Percentiles rank a stretch among this genome's conserved stretches.
These are phyloP conservation scores for Pomatorhinus ruficollis DNA, from an alignment of 2,113 vertebrate genomes.

Conservation along the genomic window DNA sequence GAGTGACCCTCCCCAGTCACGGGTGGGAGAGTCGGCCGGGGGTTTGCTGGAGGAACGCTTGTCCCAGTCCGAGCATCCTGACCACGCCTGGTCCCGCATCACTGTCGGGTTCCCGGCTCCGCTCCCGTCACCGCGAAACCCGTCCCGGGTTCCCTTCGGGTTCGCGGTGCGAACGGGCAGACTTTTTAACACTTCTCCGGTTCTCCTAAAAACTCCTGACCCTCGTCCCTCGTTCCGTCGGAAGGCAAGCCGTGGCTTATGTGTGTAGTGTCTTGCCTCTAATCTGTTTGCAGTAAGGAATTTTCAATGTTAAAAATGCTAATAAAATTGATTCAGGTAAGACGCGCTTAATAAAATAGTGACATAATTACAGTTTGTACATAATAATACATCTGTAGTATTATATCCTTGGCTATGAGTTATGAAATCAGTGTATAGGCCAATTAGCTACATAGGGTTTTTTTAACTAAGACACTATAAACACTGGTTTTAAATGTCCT, in stretches of 20 bases:
- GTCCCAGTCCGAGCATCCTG: background rate
- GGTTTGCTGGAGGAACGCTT: background rate
- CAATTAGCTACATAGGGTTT: slow-evolving; percentile 74
- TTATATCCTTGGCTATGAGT: slow-evolving; percentile 76
- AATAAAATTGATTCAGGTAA: slow-evolving; percentile 69
- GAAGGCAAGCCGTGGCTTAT: background rate
- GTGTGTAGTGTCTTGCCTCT: rapidly evolving
- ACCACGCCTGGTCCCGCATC: background rate
- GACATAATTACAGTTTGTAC: slow-evolving; percentile 74
- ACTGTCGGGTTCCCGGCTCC: rapidly evolving
- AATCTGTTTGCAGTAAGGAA: background rate
- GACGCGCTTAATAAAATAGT: slow-evolving; percentile 61
- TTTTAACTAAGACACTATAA: slow-evolving; percentile 74
- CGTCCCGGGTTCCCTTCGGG: rapidly evolving
- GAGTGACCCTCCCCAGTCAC: background rate
- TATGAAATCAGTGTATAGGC: slow-evolving; percentile 76
- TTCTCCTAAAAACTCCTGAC: background rate
- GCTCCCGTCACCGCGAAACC: background rate
- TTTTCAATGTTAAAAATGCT: slow-evolving; percentile 37
- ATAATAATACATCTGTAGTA: slow-evolving; percentile 73
- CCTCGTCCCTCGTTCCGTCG: rapidly evolving
- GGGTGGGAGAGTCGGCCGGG: background rate
- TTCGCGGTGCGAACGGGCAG: rapidly evolving
- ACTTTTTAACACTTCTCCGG: background rate
- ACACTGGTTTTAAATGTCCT: slow-evolving; percentile 81